These are phyloP conservation scores for Scolopax mira DNA, from an alignment of 2,113 vertebrate genomes.

Conservation along the genomic window DNA sequence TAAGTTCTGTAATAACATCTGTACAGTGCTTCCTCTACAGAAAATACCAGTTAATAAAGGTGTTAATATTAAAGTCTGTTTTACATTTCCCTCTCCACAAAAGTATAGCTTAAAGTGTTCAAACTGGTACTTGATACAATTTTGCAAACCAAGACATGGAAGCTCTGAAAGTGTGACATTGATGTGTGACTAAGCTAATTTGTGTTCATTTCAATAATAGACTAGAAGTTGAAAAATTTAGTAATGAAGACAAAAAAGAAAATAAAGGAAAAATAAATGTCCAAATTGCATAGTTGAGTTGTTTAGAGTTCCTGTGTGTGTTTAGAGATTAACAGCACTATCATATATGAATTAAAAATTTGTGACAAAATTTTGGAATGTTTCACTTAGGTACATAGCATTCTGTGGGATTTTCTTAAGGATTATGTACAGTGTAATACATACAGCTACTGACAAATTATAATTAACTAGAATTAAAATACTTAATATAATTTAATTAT, in stretches of 20 bases:
- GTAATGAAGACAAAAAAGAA: neutral
- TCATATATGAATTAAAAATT: neutral
- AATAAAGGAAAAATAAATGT: neutral
- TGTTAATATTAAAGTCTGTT: neutral
- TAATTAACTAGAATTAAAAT: neutral
- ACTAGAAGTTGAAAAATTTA: neutral
- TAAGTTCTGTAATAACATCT: constrained; percentile 64
- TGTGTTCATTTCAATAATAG: neutral
- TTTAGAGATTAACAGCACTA: neutral
- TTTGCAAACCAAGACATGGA: neutral
- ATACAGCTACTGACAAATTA: neutral
- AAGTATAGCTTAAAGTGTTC: neutral
- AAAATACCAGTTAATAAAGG: neutral
- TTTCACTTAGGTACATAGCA: neutral
- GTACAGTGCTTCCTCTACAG: neutral
- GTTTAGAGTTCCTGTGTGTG: neutral
- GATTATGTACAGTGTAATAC: neutral
- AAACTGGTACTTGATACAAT: neutral
- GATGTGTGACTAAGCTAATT: neutral
- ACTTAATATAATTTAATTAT: neutral
- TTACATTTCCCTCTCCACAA: neutral
- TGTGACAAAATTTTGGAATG: neutral
- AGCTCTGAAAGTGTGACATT: neutral
- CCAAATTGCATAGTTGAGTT: neutral
- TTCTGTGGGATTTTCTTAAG: neutral